A percentile compares a stretch with the other conserved stretches of the same genome.
These are phyloP conservation scores for Disparrhopalites patrizii DNA, from an alignment of 2,888 invertebrate genomes.

Conservation along the genomic window DNA sequence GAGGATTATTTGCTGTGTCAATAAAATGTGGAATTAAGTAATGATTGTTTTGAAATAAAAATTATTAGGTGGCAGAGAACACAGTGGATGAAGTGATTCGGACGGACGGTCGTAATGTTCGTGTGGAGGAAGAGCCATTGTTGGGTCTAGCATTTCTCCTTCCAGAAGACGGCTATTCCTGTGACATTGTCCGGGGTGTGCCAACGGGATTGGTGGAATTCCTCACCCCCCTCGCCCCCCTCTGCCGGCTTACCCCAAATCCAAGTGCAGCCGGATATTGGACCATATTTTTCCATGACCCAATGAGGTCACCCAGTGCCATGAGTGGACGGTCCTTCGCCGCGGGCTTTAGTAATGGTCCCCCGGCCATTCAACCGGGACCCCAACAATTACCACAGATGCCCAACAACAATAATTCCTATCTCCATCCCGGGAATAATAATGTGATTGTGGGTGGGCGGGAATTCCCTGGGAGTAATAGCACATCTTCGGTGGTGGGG, in stretches of 20 bases:
- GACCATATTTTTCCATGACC: slow-evolving; percentile 67
- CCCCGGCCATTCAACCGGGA: neutral
- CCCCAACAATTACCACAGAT: slow-evolving; percentile 16
- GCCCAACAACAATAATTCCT: slow-evolving; percentile 13
- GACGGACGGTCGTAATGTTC: slow-evolving; percentile 83
- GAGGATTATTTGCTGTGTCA: neutral
- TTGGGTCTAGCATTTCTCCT: slow-evolving; percentile 85
- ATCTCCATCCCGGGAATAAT: neutral
- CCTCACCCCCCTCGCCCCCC: slow-evolving; percentile 74
- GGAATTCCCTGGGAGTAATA: slow-evolving; percentile 11
- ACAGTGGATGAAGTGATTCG: slow-evolving; percentile 86
- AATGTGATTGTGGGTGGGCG: slow-evolving; percentile 27
- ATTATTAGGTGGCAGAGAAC: slow-evolving; percentile 69
- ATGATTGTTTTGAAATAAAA: neutral
- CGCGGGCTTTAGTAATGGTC: slow-evolving; percentile 25
- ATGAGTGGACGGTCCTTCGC: slow-evolving; percentile 58
- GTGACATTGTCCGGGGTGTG: slow-evolving; percentile 90
- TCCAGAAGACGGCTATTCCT: slow-evolving; percentile 94
- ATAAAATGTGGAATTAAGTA: neutral
- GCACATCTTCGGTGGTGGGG: neutral
- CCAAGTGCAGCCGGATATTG: slow-evolving; percentile 87
- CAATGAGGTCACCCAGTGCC: slow-evolving; percentile 57
- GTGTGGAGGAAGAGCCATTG: slow-evolving; percentile 79
- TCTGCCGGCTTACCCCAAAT: slow-evolving; percentile 86
- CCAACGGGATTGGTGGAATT: slow-evolving; percentile 83